A percentile compares a stretch with the other conserved stretches of the same genome.
phyloP scores from a whole-genome alignment of 1,140 invertebrate genomes.

The Nylanderia fulva region DNA sequence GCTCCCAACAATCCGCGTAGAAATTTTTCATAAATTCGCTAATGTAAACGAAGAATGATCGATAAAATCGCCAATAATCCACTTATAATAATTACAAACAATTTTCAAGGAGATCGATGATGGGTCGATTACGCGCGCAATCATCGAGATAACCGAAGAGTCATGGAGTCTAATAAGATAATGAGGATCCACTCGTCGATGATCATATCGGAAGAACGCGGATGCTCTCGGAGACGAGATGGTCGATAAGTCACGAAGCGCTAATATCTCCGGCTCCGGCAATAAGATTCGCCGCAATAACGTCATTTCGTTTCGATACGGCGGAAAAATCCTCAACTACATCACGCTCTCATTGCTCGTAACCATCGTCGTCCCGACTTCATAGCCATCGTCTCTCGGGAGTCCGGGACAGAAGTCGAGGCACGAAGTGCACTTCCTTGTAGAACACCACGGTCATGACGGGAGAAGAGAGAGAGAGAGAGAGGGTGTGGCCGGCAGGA shows the following conservation, averaged over 20 bases:
- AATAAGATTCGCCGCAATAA: constrained; percentile 57
- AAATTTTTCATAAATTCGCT: background rate
- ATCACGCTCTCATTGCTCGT: constrained; percentile 26
- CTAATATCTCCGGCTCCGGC: constrained; percentile 27
- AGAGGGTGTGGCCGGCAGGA: constrained; percentile 26
- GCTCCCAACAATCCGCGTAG: background rate
- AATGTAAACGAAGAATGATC: background rate
- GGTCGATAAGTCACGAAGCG: constrained; percentile 18
- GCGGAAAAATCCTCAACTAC: constrained; percentile 35
- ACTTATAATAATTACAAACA: constrained; percentile 8
- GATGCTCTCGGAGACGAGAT: background rate
- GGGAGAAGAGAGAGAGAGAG: constrained; percentile 55
- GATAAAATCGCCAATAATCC: background rate
- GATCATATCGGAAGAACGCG: background rate
- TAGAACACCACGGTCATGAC: constrained; percentile 72
- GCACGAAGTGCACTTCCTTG: constrained; percentile 80
- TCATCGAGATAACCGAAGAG: background rate
- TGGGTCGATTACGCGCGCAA: background rate
- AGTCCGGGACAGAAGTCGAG: constrained; percentile 70
- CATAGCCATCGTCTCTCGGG: constrained; percentile 62
- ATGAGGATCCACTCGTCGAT: background rate
- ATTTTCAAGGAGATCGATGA: background rate
- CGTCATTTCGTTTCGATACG: constrained; percentile 46
- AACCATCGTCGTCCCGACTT: background rate
- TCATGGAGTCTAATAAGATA: background rate